Base-by-base conservation (phyloP, 2,113 vertebrate genomes). In the Turdus rufiventris region DNA sequence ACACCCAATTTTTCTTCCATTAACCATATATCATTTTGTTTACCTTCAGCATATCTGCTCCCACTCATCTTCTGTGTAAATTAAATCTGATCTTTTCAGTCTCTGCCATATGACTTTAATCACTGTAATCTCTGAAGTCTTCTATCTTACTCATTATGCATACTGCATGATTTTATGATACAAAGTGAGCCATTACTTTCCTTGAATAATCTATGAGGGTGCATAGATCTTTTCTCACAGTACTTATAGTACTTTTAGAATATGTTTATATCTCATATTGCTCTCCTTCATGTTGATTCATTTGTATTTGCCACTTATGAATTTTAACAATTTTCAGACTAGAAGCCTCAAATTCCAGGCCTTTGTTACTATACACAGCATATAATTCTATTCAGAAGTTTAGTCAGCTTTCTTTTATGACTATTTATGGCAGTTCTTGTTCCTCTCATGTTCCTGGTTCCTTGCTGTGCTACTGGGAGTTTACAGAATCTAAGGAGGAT, bases 1-100 rank as follows among this genome's bases (percentile, higher is more conserved):
- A 43, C 34, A 51, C 17, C 66, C 2, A 1, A 67, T 88, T 92
- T 91, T 88, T 93, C 89, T 84, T 92, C 80, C 53, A 36, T 78
- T 86, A 93, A 60, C 53, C 40, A 33, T 84, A 67, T 53, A 89
- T 93, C 36, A 75, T 77, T 85, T 89, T 96, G 74, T 91, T 94
- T 93, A 95, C 53, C 75, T 85, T 88, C 79, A 90, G 40, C 36
- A n/a, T 93, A 72, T 76, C 71, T 91, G 50, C 70, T 88, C 75
- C 67, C 54, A 76, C 63, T 91, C 78, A 54, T 82, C 71, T 66
- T 93, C 67, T 72, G 14, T 70, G 43, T 82, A 88, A 89, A 91
- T 79, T 62, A 84, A 61, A 91, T 56, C 57, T 79, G 31, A 91
- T 82, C 58, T 82, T 89, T 85, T 75, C 66, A 45, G 8, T 53